These are phyloP conservation scores for Marcusenius ussheri DNA, from an alignment of 2,113 vertebrate species.

Conservation along the genomic window DNA sequence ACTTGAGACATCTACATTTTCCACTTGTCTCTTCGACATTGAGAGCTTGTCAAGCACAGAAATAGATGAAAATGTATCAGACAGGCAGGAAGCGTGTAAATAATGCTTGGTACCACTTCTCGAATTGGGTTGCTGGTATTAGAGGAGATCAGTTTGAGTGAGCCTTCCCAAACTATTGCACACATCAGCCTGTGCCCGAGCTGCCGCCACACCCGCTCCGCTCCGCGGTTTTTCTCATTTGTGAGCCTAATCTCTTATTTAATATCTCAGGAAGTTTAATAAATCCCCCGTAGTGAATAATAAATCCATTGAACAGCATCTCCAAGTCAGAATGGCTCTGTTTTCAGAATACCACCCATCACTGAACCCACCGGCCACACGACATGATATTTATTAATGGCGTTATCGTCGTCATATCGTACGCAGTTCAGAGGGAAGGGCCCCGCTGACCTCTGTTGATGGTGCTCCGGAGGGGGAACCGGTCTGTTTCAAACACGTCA, in stretches of 20 bases:
- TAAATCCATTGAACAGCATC: background rate
- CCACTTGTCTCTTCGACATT: background rate
- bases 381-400: background rate
- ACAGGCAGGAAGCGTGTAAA: background rate
- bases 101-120: background rate
- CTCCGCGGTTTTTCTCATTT: background rate
- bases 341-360: background rate
- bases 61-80: background rate
- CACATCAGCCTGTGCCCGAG: background rate
- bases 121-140: background rate
- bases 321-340: background rate
- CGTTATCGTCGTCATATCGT: background rate
- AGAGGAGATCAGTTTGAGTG: background rate
- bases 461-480: background rate
- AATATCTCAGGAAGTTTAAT: slow-evolving; percentile 1
- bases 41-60: background rate
- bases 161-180: background rate
- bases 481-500: background rate
- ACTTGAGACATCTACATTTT: background rate
- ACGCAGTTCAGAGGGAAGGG: background rate
- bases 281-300: slow-evolving; percentile 2
- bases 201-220: background rate
- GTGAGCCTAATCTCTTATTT: background rate
- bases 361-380: background rate
- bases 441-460: background rate